These are phyloP conservation scores for Melanchra persicariae DNA, from an alignment of 2,888 invertebrate species.

Conservation along the genomic window DNA sequence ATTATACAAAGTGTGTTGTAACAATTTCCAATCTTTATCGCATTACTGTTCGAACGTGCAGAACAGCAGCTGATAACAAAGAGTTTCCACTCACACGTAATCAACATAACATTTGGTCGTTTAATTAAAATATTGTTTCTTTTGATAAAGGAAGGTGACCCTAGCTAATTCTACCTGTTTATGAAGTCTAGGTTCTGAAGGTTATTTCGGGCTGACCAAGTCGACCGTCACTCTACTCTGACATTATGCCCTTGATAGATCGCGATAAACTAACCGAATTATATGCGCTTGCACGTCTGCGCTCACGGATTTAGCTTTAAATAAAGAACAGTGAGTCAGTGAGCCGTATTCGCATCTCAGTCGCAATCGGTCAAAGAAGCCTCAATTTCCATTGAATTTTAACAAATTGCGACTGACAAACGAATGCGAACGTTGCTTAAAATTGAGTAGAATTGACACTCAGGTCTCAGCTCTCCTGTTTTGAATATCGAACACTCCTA, in stretches of 20 bases:
- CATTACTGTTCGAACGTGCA: constrained; percentile 27
- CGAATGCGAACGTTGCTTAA: no score
- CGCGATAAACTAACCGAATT: constrained; percentile 48
- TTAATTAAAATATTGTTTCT: constrained; percentile 47
- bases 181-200: constrained; percentile 53
- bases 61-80: constrained; percentile 38
- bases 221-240: constrained; percentile 47
- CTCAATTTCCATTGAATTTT: no score
- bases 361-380: no score
- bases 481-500: constrained; percentile 24
- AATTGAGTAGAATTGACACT: no score
- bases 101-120: constrained; percentile 34
- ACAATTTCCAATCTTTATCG: constrained; percentile 45
- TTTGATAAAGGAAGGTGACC: constrained; percentile 64
- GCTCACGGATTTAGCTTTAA: constrained; percentile 34
- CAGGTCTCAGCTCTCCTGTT: constrained; percentile 19
- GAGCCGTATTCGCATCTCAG: no score
- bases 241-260: constrained; percentile 58
- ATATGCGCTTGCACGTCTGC: constrained; percentile 41
- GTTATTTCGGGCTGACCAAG: constrained; percentile 54
- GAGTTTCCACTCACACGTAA: constrained; percentile 22
- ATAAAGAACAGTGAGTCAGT: constrained; percentile 39
- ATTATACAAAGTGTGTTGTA: constrained; percentile 34
- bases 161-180: constrained; percentile 63
- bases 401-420: no score